Conservation (phyloP, 1,140 invertebrate genomes). For the Camponotus vicinus region DNA sequence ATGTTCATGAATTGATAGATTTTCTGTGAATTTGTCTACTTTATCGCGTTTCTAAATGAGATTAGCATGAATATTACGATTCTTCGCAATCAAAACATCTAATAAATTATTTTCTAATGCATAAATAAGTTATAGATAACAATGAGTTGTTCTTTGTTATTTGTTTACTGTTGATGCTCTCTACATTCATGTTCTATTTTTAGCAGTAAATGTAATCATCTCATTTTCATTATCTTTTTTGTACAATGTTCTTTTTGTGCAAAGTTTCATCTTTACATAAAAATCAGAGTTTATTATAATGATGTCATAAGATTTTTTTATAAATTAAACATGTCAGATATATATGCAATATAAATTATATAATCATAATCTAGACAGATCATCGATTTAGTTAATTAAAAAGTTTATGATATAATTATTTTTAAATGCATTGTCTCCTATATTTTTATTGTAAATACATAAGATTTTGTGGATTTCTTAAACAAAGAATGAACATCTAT, state of each 20-base stretch:
- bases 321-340: not conserved
- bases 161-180: not conserved
- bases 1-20: not conserved
- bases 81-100: no score
- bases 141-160: not conserved
- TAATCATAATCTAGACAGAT: not conserved
- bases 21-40: not conserved
- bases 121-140: not conserved
- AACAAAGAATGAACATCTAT: not conserved
- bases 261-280: not conserved
- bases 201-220: not conserved
- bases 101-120: not conserved
- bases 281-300: not conserved
- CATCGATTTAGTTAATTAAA: not conserved
- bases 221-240: not conserved
- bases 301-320: not conserved
- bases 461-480: not conserved
- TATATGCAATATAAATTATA: not conserved
- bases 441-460: not conserved
- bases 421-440: not conserved
- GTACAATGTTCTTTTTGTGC: not conserved
- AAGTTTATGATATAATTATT: not conserved
- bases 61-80: no score
- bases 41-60: no score
- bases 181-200: not conserved